Percentiles rank a stretch among this genome's conserved stretches.
phyloP scores from a whole-genome alignment of 2,888 invertebrate species.

The Caenorhabditis sp. region DNA sequence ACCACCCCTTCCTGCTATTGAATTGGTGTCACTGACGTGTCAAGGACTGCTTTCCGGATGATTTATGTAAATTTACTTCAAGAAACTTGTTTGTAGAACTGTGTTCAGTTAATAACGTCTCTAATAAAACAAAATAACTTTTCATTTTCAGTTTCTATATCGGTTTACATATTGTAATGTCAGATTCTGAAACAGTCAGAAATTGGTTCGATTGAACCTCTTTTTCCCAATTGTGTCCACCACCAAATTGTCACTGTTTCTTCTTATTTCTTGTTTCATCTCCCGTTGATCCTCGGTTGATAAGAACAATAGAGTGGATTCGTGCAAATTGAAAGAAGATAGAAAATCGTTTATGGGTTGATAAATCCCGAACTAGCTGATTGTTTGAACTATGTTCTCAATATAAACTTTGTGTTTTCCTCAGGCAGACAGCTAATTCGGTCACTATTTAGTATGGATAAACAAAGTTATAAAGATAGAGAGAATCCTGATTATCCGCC shows the following conservation, averaged over 20 bases:
- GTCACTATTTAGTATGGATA: neutral
- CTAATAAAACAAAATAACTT: too few species aligned
- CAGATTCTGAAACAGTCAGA: too few species aligned
- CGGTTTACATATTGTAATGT: too few species aligned
- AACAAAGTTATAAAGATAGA: neutral
- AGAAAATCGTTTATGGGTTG: neutral
- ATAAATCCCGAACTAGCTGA: neutral
- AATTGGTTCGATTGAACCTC: too few species aligned
- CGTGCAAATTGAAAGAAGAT: neutral
- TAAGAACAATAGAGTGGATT: neutral
- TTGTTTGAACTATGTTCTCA: neutral
- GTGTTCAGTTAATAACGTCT: too few species aligned
- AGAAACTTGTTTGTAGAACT: neutral
- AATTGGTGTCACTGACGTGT: conserved; percentile 12
- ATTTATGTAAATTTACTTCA: too few species aligned
- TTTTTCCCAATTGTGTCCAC: too few species aligned
- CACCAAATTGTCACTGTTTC: neutral
- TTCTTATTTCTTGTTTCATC: neutral
- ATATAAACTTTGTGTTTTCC: neutral
- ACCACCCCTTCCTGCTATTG: neutral
- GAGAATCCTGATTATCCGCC: too few species aligned
- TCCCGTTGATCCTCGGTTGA: neutral
- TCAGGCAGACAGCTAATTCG: too few species aligned
- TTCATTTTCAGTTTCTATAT: too few species aligned
- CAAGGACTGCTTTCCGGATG: neutral